Evolutionary conservation across 2,888 invertebrate genomes (phyloP).

Genomic region (Antheraea yamamai): DNA sequence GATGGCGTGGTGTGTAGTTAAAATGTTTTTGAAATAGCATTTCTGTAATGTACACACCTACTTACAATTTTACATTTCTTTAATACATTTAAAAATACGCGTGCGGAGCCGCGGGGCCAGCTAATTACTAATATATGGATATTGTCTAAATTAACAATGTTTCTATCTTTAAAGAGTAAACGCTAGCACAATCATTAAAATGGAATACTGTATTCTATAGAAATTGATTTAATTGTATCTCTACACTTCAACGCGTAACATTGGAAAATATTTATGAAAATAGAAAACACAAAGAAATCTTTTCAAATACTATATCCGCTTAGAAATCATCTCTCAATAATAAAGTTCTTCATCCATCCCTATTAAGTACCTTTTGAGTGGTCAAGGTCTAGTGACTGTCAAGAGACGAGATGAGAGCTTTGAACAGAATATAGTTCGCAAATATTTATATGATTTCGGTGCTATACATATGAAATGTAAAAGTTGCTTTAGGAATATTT

Average conservation of each 20-base stretch:
- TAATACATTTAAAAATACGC: too few species aligned
- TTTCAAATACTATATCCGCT: conserved; percentile 1
- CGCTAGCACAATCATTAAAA: neutral
- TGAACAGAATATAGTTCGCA: neutral
- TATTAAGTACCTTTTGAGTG: conserved; percentile 1
- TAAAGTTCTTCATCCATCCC: neutral
- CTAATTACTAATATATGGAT: too few species aligned
- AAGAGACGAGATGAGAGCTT: neutral
- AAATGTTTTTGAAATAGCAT: too few species aligned
- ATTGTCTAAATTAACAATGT: neutral
- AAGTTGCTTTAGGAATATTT: neutral
- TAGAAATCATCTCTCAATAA: conserved; percentile 5
- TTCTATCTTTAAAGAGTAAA: neutral
- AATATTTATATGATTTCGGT: neutral
- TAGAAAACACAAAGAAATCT: neutral
- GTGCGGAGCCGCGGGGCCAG: too few species aligned
- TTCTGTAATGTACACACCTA: too few species aligned
- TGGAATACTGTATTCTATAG: neutral
- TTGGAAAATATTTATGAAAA: neutral
- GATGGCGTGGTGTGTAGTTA: too few species aligned
- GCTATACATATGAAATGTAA: neutral
- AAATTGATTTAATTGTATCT: neutral
- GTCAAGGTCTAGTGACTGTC: neutral
- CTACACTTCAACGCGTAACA: neutral
- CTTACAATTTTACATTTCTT: too few species aligned